These are phyloP conservation scores for Tribolium madens DNA, from an alignment of 1,140 invertebrate species.

Conservation along the genomic window DNA sequence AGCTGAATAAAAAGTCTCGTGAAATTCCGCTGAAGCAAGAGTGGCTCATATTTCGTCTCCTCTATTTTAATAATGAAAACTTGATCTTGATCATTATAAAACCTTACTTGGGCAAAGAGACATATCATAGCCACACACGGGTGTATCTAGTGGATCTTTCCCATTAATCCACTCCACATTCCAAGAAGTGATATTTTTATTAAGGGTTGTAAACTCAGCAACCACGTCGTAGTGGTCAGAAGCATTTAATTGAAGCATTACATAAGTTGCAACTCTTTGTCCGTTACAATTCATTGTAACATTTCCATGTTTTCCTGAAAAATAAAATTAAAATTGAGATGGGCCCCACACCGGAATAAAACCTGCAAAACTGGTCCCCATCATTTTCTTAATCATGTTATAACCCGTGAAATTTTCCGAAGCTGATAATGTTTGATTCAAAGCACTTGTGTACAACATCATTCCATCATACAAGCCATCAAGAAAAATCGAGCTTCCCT, in stretches of 20 bases:
- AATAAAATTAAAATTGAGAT: background rate
- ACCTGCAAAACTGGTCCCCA: constrained; percentile 91
- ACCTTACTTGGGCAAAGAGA: constrained; percentile 84
- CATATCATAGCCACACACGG: constrained; percentile 92
- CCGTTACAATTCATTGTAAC: constrained; percentile 61
- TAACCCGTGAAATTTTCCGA: constrained; percentile 67
- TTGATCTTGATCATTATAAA: too few species aligned
- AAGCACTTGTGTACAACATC: constrained; percentile 89
- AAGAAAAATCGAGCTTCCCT: constrained; percentile 57
- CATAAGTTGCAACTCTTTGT: constrained; percentile 57
- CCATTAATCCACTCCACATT: constrained; percentile 70
- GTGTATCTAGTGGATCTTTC: constrained; percentile 83
- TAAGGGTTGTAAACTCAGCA: constrained; percentile 55
- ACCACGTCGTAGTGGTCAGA: constrained; percentile 56
- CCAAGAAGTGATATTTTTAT: constrained; percentile 53
- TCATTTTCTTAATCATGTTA: constrained; percentile 86
- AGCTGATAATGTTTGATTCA: constrained; percentile 84
- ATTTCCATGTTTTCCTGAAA: constrained; percentile 48
- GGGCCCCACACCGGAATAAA: constrained; percentile 3
- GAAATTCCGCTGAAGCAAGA: too few species aligned
- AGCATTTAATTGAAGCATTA: constrained; percentile 56
- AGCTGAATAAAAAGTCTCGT: too few species aligned
- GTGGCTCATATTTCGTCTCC: too few species aligned
- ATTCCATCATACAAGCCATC: constrained; percentile 94
- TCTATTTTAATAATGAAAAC: too few species aligned